Evolutionary conservation across 2,113 vertebrate species (phyloP).

Genomic region (Donacobius atricapilla): DNA sequence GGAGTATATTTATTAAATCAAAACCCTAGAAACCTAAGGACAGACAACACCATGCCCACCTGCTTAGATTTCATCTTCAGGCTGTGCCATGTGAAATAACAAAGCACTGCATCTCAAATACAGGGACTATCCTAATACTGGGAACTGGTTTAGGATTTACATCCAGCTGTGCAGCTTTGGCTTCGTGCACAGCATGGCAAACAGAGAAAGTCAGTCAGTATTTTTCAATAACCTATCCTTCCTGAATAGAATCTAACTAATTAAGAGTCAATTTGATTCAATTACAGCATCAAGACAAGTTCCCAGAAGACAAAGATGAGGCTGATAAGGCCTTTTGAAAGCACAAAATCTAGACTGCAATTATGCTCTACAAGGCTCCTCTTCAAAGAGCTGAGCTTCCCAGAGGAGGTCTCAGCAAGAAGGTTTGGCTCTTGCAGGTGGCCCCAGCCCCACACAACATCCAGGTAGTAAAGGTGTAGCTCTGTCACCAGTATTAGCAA

Average conservation of each 20-base stretch:
- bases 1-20: constrained; percentile 49
- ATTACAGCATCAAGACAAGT: constrained; percentile 24
- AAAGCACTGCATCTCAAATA: neutral
- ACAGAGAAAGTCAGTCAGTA: neutral
- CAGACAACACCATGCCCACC: fast-evolving
- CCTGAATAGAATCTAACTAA: neutral
- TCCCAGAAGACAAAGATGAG: constrained; percentile 30
- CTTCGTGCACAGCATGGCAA: neutral
- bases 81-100: fast-evolving
- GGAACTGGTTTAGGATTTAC: neutral
- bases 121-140: neutral
- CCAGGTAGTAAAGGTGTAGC: neutral
- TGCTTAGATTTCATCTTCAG: neutral
- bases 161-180: neutral
- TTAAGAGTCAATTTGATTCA: constrained; percentile 39
- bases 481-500: constrained; percentile 66
- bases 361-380: constrained; percentile 12
- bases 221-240: neutral
- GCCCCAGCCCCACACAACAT: neutral
- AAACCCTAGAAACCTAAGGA: neutral
- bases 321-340: constrained; percentile 17
- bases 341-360: neutral
- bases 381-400: neutral
- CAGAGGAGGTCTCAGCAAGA: neutral
- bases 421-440: neutral